phyloP scores from a whole-genome alignment of 2,113 vertebrate genomes.

The Astur gentilis region DNA sequence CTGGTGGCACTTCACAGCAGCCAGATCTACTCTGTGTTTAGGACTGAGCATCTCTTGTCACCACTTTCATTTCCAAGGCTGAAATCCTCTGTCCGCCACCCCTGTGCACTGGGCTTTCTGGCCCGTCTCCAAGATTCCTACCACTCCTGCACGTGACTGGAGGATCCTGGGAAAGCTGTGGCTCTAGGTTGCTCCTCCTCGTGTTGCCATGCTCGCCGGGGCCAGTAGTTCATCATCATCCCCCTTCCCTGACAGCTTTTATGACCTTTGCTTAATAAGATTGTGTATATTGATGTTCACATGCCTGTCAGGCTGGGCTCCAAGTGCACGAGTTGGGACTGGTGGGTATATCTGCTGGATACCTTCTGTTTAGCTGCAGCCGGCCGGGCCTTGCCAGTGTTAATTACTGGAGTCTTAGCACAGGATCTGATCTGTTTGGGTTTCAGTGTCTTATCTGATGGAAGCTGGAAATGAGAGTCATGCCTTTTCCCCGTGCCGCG shows the following conservation, averaged over 20 bases:
- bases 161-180: background rate
- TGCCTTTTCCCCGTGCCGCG: background rate
- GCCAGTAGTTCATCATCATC: constrained; percentile 1
- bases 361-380: background rate
- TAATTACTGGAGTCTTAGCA: constrained; percentile 47
- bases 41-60: background rate
- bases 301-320: background rate
- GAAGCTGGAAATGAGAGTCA: background rate
- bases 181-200: background rate
- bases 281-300: constrained; percentile 16
- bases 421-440: constrained; percentile 31
- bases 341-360: constrained; percentile 25
- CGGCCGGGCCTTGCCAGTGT: background rate
- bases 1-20: background rate
- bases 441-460: constrained; percentile 49
- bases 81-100: background rate
- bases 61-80: background rate
- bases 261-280: constrained; percentile 15
- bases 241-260: constrained; percentile 13
- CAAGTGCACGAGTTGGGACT: background rate
- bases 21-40: accelerated
- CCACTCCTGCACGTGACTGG: background rate
- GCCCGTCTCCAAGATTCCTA: background rate
- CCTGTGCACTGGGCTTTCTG: background rate
- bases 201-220: background rate